A percentile compares a stretch with the other conserved stretches of the same genome.
Conservation (phyloP, 1,140 invertebrate genomes). For the Lutraria rhynchaena region DNA sequence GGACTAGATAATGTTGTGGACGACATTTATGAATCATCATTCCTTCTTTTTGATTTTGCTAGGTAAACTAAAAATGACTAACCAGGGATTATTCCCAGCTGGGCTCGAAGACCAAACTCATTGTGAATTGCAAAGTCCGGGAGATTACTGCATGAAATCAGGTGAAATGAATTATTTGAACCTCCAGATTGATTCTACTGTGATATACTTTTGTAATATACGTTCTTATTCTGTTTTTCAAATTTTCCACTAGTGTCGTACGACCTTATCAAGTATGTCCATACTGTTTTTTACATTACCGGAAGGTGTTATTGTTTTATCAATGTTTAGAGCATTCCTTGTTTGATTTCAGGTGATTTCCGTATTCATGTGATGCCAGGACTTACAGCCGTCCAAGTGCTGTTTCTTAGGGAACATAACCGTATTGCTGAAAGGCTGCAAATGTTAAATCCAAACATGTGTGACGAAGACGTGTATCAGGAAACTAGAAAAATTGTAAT, state of each 20-base stretch:
- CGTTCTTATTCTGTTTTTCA: neutral
- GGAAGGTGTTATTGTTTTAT: no score
- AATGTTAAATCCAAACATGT: conserved; percentile 94
- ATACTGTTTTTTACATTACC: no score
- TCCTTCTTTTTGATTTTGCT: neutral
- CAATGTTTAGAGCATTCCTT: no score
- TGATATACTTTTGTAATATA: neutral
- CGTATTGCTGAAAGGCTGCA: conserved; percentile 90
- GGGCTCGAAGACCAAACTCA: conserved; percentile 44
- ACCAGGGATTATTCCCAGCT: conserved; percentile 26
- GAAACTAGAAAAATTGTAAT: conserved; percentile 91
- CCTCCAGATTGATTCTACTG: neutral
- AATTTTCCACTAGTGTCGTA: no score
- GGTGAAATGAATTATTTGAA: no score
- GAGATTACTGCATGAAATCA: conserved; percentile 53
- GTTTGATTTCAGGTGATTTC: conserved; percentile 53
- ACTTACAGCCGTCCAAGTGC: conserved; percentile 95
- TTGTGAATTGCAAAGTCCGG: conserved; percentile 28
- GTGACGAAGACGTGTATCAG: conserved; percentile 96
- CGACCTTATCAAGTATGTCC: no score
- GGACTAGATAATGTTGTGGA: no score
- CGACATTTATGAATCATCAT: no score
- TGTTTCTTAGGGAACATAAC: conserved; percentile 98
- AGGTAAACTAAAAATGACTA: conserved; percentile 47
- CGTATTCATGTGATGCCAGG: conserved; percentile 77